Evolutionary conservation across 2,113 vertebrate species (phyloP).

Genomic region (Xiphophorus couchianus): DNA sequence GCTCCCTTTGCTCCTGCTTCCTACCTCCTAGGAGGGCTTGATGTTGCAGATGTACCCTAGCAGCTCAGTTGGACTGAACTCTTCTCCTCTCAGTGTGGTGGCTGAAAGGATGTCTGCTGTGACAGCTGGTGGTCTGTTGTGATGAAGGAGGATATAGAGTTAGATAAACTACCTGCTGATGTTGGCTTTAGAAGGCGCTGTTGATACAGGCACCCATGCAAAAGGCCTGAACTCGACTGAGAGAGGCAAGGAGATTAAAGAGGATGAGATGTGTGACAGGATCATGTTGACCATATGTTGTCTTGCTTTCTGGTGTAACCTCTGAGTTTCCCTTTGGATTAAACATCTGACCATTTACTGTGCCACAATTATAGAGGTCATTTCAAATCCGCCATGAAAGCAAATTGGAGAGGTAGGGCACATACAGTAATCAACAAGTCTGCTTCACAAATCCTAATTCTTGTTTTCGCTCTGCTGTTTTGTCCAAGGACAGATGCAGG

Average conservation of each 20-base stretch:
- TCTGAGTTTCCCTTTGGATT: slow-evolving; percentile 40
- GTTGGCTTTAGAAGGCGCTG: slow-evolving; percentile 56
- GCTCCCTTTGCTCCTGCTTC: slow-evolving; percentile 57
- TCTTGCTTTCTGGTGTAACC: slow-evolving; percentile 43
- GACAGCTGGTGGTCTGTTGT: slow-evolving; percentile 72
- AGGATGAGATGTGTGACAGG: slow-evolving; percentile 23
- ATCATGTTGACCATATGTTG: slow-evolving; percentile 39
- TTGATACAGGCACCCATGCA: slow-evolving; percentile 45
- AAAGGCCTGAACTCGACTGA: slow-evolving; percentile 33
- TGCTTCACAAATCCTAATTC: slow-evolving; percentile 23
- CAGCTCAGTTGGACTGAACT: slow-evolving; percentile 59
- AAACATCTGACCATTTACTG: slow-evolving; percentile 14
- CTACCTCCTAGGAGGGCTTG: slow-evolving; percentile 54
- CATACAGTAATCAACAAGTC: slow-evolving; percentile 32
- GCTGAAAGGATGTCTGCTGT: slow-evolving; percentile 63
- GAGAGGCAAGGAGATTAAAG: slow-evolving; percentile 30
- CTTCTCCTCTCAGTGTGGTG: slow-evolving; percentile 60
- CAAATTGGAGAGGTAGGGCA: slow-evolving; percentile 32
- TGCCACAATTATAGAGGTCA: slow-evolving; percentile 49
- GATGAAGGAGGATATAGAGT: slow-evolving; percentile 64
- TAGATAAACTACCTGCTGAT: slow-evolving; percentile 69
- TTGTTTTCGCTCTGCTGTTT: slow-evolving; percentile 44
- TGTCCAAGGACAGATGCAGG: slow-evolving; percentile 58
- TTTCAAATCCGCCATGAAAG: slow-evolving; percentile 57
- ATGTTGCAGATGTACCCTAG: slow-evolving; percentile 46